Percentiles rank a stretch among this genome's conserved stretches.
These are phyloP conservation scores for Aspidiotus destructor DNA, from an alignment of 2,888 invertebrate genomes.

Conservation along the genomic window DNA sequence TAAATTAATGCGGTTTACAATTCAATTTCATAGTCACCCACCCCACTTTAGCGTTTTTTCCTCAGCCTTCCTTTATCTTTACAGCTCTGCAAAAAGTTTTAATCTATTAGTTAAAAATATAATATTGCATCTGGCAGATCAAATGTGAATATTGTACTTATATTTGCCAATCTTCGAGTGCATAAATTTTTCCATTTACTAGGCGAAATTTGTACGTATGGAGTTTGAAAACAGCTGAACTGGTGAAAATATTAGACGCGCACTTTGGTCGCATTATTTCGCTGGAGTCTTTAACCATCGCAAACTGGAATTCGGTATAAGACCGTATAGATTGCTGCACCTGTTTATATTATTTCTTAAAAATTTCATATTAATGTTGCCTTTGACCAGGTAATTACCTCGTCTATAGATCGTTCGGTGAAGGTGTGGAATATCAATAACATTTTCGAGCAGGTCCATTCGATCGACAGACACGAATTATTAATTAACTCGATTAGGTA, in stretches of 20 bases:
- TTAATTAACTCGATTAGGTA: constrained; percentile 86
- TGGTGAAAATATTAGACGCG: constrained; percentile 88
- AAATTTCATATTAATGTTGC: no score
- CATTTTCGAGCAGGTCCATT: constrained; percentile 94
- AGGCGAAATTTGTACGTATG: constrained; percentile 92
- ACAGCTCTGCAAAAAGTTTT: no score
- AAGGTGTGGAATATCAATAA: constrained; percentile 99
- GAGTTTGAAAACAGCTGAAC: constrained; percentile 67
- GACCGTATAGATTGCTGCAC: neutral
- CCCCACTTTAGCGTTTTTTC: no score
- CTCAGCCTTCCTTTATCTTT: no score
- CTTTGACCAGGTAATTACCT: constrained; percentile 66
- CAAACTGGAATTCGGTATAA: constrained; percentile 66
- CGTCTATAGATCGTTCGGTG: constrained; percentile 93
- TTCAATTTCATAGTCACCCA: no score
- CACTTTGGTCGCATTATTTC: constrained; percentile 95
- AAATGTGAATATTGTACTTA: no score
- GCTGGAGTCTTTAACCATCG: constrained; percentile 73
- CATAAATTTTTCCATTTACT: constrained; percentile 34
- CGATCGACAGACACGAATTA: constrained; percentile 87
- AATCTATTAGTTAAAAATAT: no score
- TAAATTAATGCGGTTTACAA: no score
- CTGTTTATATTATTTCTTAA: no score
- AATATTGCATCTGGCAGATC: no score
- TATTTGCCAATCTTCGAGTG: no score